Evolutionary conservation across 1,140 invertebrate genomes (phyloP).

Genomic region (Cotesia vestalis): DNA sequence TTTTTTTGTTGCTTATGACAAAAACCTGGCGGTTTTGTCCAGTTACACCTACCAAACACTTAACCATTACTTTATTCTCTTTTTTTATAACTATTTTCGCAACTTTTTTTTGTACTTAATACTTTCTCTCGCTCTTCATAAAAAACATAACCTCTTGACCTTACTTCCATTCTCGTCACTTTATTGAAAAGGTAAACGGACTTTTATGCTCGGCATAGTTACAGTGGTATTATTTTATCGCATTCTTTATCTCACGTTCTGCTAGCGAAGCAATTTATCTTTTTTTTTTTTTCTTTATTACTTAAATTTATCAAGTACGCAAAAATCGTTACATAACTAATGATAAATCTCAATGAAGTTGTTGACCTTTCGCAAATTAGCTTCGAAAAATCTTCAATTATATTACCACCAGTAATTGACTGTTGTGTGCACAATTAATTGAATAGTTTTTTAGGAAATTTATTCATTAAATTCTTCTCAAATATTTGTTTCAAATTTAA

Average conservation of each 20-base stretch:
- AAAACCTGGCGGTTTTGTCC: background rate
- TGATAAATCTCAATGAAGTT: slow-evolving; percentile 3
- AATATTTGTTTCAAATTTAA: too few species aligned
- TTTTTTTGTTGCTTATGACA: background rate
- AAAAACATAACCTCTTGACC: slow-evolving; percentile 24
- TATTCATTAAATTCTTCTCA: too few species aligned
- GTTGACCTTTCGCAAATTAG: too few species aligned
- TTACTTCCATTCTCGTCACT: background rate
- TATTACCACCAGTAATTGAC: too few species aligned
- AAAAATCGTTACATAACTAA: background rate
- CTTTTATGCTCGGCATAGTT: background rate
- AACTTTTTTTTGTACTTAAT: background rate
- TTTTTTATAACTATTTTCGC: background rate
- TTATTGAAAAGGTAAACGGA: slow-evolving; percentile 34
- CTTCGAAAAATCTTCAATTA: too few species aligned
- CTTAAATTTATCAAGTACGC: too few species aligned
- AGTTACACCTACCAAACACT: slow-evolving; percentile 2
- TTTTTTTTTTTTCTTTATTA: background rate
- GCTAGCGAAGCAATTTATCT: slow-evolving; percentile 30
- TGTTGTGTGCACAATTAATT: too few species aligned
- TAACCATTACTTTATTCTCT: background rate
- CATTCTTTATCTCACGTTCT: slow-evolving; percentile 18
- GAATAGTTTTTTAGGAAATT: too few species aligned
- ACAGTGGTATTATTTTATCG: slow-evolving; percentile 2
- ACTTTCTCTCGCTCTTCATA: background rate